Base-by-base conservation (phyloP, 2,888 invertebrate genomes). In the Morpho achilles region DNA sequence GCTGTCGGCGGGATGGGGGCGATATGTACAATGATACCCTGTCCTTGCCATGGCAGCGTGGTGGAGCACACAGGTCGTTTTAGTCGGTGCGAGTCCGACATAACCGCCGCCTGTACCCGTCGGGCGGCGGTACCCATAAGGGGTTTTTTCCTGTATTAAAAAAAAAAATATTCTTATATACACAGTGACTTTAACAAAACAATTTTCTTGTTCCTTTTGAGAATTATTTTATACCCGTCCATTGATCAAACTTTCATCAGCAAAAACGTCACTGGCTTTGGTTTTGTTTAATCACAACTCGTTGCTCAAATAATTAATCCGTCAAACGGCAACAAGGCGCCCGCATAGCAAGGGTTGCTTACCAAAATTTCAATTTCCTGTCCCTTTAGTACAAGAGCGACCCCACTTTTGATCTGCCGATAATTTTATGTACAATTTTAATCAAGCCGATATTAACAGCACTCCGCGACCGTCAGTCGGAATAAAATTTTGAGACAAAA, bases 401-500 rank as follows among this genome's bases (percentile, higher is more conserved):
- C 51, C 44, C 41, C 49, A 55, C 42, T 58, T 61, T 62, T 59
- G 60, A 60, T 63, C 53, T 54, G 54, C 41, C 32, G 54, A 59
- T 61, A 56, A 64, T 59, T 63, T 65, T 63, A 63, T 59, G 56
- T 58, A 58, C 53, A 63, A 60, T 63, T 61, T 58, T 60, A 62
- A 65, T 60, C 54, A 57, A 59, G 47, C 49, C 43, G 48, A 46
- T 61, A 59, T 57, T 57, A 59, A 54, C 51, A 61, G 53, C 54
- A 54, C 51, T 52, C 22, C 51, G 32, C 23, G 48, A 9, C 44
- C 46, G 46, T 59, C 54, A 49, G 56, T 57, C 57, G 40, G 61
- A 62, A 59, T 61, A 65, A 69, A 69, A 69, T 65, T 53, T 53
- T 46, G 9, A 41, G 53, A 53, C 41, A 16, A 69, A 66, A 69